These are phyloP conservation scores for Acrocephalus kingi DNA, from an alignment of 2,113 vertebrate genomes.

Conservation along the genomic window DNA sequence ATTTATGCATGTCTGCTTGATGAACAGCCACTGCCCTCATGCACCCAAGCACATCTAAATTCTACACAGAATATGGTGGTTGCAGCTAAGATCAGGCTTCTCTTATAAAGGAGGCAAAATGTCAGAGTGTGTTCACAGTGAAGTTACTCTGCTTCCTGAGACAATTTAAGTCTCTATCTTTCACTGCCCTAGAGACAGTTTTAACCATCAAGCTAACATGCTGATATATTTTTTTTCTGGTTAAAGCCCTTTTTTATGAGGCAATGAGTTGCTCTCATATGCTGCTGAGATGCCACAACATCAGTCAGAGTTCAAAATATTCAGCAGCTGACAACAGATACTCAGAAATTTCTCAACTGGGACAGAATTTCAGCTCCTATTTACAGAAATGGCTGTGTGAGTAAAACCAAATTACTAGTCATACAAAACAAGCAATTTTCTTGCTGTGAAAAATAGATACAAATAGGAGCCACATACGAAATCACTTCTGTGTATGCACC, in stretches of 20 bases:
- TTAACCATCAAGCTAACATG: neutral
- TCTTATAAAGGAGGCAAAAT: neutral
- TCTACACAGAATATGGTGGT: neutral
- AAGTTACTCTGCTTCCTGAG: neutral
- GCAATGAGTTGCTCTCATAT: neutral
- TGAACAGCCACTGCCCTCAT: neutral
- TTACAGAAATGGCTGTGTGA: neutral
- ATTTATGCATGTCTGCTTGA: neutral
- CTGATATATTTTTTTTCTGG: neutral
- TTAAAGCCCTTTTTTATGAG: neutral
- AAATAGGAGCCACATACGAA: neutral
- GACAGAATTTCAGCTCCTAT: slow-evolving; percentile 13
- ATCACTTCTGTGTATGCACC: neutral
- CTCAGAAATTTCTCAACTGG: neutral
- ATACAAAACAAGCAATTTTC: neutral
- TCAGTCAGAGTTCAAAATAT: slow-evolving; percentile 7
- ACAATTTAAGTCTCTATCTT: neutral
- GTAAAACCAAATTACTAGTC: slow-evolving; percentile 19
- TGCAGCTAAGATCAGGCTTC: neutral
- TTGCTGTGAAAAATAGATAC: slow-evolving; percentile 8
- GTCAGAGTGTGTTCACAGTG: neutral
- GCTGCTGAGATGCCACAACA: neutral
- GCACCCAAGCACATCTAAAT: neutral
- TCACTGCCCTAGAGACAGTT: neutral
- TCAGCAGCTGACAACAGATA: neutral